Conservation (phyloP, 2,113 vertebrate species). For the Eulemur macaco region DNA sequence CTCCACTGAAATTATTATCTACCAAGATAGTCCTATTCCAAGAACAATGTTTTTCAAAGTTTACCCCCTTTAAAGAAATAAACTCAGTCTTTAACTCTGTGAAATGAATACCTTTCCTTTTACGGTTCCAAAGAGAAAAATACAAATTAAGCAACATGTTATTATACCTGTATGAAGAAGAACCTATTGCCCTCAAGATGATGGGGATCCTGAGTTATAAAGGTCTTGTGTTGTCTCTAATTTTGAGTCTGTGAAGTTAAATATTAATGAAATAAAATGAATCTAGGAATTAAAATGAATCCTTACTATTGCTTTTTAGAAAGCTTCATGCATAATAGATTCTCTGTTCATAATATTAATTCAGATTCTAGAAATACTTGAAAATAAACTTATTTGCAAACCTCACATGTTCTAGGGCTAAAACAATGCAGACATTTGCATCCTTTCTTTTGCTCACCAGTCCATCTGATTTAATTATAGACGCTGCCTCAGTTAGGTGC, state of each 20-base stretch:
- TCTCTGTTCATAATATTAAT: background rate
- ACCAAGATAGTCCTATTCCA: background rate
- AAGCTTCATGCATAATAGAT: background rate
- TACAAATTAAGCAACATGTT: background rate
- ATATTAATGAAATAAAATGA: background rate
- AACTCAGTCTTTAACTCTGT: background rate
- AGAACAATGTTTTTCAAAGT: background rate
- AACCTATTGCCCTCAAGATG: background rate
- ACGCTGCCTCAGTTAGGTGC: background rate
- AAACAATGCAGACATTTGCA: background rate
- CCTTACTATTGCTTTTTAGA: background rate
- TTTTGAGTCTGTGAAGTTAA: constrained; percentile 3
- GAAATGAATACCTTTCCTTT: background rate
- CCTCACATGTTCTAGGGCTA: background rate
- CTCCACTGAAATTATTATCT: constrained; percentile 19
- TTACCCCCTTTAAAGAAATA: background rate
- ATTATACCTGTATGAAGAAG: background rate
- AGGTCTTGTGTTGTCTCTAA: background rate
- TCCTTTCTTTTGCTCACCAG: background rate
- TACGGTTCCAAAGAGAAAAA: background rate
- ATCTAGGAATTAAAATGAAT: background rate
- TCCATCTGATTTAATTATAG: background rate
- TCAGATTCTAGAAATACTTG: background rate
- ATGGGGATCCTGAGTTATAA: background rate
- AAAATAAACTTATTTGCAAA: background rate